Percentiles rank a stretch among this genome's conserved stretches.
Evolutionary conservation across 2,888 invertebrate species (phyloP).

Genomic region (Octonoba sinensis): DNA sequence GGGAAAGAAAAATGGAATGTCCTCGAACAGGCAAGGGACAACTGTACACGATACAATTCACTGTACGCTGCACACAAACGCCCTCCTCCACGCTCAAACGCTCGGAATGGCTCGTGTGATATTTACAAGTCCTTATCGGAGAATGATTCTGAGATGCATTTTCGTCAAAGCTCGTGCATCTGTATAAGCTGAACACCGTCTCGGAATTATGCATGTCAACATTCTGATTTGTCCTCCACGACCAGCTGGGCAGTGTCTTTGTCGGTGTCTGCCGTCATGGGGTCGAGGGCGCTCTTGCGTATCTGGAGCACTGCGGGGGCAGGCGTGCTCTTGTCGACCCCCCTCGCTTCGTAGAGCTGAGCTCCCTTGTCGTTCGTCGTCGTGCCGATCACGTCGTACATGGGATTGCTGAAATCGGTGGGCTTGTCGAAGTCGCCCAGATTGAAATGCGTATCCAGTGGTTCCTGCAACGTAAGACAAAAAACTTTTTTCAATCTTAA

Average conservation of each 20-base stretch:
- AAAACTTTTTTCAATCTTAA: too few species aligned
- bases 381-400: constrained; percentile 86
- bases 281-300: constrained; percentile 85
- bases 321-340: constrained; percentile 62
- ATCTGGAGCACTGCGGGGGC: constrained; percentile 81
- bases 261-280: constrained; percentile 85
- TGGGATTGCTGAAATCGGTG: constrained; percentile 94
- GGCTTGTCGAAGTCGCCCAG: constrained; percentile 80
- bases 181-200: not conserved
- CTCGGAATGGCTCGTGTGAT: too few species aligned
- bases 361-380: constrained; percentile 65
- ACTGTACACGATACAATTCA: constrained; percentile 13
- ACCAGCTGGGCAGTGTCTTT: constrained; percentile 92
- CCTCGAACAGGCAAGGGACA: not conserved
- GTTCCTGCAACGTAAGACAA: constrained; percentile 73
- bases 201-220: constrained; percentile 59
- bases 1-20: constrained; percentile 29
- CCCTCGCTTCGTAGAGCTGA: constrained; percentile 67
- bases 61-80: not conserved
- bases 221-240: constrained; percentile 79
- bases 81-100: not conserved
- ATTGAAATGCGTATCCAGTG: constrained; percentile 83
- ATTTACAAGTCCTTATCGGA: too few species aligned
- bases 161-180: not conserved
- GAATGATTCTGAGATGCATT: not conserved